These are phyloP conservation scores for Sebastes minor DNA, from an alignment of 2,797 vertebrate species.

Conservation along the genomic window DNA sequence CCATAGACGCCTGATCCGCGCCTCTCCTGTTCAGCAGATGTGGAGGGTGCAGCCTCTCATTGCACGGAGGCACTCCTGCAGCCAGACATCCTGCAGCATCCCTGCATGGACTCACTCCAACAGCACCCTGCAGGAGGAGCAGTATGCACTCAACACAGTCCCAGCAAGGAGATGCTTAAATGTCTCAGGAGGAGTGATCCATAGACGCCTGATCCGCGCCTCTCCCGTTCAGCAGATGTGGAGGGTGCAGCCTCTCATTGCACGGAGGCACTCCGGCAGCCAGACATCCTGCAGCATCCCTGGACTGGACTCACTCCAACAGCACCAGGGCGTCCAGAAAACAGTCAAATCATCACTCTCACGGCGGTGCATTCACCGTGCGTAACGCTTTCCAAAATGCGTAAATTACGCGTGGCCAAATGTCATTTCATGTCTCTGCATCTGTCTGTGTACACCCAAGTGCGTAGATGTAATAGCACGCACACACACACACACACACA, in stretches of 20 bases:
- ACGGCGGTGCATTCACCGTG: neutral
- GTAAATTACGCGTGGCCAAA: constrained; percentile 42
- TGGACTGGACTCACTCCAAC: constrained; percentile 56
- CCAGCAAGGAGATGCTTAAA: constrained; percentile 17
- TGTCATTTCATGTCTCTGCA: constrained; percentile 25
- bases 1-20: constrained; percentile 28
- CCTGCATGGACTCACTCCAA: constrained; percentile 50
- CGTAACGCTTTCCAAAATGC: constrained; percentile 26
- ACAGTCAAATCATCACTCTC: neutral
- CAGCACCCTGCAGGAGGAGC: neutral
- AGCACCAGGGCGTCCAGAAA: neutral
- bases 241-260: constrained; percentile 46
- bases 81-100: constrained; percentile 60
- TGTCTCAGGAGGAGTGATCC: constrained; percentile 12
- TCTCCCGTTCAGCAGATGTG: constrained; percentile 29
- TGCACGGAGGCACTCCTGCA: constrained; percentile 56
- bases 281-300: constrained; percentile 61
- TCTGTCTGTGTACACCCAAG: neutral
- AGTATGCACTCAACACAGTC: neutral
- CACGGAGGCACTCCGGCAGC: constrained; percentile 56
- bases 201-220: constrained; percentile 18
- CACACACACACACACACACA: neutral
- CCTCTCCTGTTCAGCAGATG: constrained; percentile 26
- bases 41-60: constrained; percentile 44
- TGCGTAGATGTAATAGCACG: constrained; percentile 13